Percentiles rank a stretch among this genome's conserved stretches.
Evolutionary conservation across 30 jellyfish, hydroid and myxozoan species (phyloP).

Genomic region (Aurelia sp.): DNA sequence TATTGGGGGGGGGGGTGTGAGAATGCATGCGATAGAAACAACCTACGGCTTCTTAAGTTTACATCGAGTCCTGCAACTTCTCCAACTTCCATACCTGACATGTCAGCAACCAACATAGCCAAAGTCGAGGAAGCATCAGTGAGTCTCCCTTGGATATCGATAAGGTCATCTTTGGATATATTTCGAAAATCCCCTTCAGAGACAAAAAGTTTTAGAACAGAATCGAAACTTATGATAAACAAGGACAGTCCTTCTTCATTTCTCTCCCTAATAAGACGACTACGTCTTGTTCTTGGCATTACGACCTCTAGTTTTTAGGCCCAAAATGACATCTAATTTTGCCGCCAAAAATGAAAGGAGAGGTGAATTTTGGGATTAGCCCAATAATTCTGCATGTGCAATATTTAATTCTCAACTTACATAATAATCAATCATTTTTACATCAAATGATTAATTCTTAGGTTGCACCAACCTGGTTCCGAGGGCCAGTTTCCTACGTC

Average conservation of each 20-base stretch:
- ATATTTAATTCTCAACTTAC: no score
- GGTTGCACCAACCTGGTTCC: no score
- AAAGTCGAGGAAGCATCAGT: constrained; percentile 18
- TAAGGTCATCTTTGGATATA: constrained; percentile 7
- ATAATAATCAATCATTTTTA: no score
- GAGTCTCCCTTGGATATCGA: neutral
- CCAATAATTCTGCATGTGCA: constrained; percentile 18
- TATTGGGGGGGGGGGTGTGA: no score
- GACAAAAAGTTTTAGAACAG: neutral
- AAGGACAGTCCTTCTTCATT: constrained; percentile 7
- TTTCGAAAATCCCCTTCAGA: constrained; percentile 21
- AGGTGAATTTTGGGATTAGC: neutral
- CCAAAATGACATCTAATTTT: neutral
- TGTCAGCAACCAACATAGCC: constrained; percentile 34
- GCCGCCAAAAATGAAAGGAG: constrained; percentile 6
- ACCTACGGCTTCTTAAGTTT: neutral
- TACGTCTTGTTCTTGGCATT: constrained; percentile 15
- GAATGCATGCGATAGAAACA: no score
- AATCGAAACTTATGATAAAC: neutral
- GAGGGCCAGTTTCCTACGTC: no score
- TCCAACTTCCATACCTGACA: constrained; percentile 23
- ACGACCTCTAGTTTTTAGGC: neutral
- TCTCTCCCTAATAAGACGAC: neutral
- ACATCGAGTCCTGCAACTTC: constrained; percentile 40
- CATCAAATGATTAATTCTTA: no score